These are phyloP conservation scores for Habropoda laboriosa DNA, from an alignment of 1,140 invertebrate genomes.

Conservation along the genomic window DNA sequence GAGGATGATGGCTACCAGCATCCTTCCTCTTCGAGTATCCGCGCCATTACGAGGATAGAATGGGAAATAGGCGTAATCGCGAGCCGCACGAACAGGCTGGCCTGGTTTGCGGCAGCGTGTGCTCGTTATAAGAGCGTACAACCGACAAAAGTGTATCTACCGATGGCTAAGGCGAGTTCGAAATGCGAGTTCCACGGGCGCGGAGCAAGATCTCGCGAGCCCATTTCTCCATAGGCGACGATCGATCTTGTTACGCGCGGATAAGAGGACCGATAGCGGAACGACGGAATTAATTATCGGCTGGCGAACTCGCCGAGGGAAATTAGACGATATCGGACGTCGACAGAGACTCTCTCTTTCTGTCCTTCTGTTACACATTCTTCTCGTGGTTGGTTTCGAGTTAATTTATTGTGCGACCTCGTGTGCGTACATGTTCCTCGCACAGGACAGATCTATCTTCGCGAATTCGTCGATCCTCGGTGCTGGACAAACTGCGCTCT, in stretches of 20 bases:
- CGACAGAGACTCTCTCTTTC: neutral
- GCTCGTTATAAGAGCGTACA: neutral
- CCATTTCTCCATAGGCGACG: conserved; percentile 14
- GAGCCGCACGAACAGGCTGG: neutral
- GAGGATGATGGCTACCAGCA: neutral
- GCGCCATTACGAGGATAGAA: conserved; percentile 39
- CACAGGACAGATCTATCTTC: neutral
- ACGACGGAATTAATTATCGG: conserved; percentile 15
- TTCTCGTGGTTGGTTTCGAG: too few relatives aligned
- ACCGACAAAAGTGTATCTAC: neutral
- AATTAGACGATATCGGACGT: conserved; percentile 24
- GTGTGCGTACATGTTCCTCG: neutral
- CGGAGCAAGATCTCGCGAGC: too few relatives aligned
- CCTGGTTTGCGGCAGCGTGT: too few relatives aligned
- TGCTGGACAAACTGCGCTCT: too few relatives aligned
- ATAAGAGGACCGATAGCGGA: conserved; percentile 19
- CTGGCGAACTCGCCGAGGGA: neutral
- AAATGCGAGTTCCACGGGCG: neutral
- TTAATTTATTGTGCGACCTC: conserved; percentile 9
- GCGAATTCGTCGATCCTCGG: neutral
- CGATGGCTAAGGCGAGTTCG: too few relatives aligned
- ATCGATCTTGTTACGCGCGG: conserved; percentile 30
- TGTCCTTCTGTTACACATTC: too few relatives aligned
- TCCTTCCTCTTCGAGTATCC: neutral
- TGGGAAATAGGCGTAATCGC: conserved; percentile 36